Evolutionary conservation across 2,113 vertebrate genomes (phyloP).

Genomic region (Brachyistius frenatus): DNA sequence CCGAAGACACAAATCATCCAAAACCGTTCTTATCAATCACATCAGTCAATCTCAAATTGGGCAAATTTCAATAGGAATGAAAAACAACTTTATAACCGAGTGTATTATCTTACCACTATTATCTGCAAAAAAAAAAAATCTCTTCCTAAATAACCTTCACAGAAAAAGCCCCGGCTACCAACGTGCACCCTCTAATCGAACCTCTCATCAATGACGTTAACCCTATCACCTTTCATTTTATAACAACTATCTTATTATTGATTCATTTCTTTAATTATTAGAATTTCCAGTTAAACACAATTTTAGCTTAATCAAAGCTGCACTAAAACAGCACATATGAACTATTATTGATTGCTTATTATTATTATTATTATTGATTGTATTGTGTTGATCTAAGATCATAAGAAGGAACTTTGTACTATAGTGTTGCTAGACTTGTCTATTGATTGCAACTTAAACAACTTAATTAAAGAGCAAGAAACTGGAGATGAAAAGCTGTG

Average conservation of each 20-base stretch:
- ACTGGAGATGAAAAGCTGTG: neutral
- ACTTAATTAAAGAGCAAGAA: constrained; percentile 2
- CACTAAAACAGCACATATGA: neutral
- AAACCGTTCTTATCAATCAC: neutral
- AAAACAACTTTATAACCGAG: neutral
- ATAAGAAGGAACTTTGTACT: neutral
- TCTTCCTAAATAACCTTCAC: neutral
- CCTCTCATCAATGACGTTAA: constrained; percentile 9
- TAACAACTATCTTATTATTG: neutral
- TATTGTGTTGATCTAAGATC: neutral
- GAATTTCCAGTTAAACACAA: constrained; percentile 22
- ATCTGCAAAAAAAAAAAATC: constrained; percentile 6
- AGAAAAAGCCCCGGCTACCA: neutral
- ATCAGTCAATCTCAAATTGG: neutral
- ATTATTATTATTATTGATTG: neutral
- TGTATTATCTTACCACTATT: constrained; percentile 14
- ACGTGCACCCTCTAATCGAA: neutral
- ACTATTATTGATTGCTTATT: constrained; percentile 1
- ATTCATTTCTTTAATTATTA: constrained; percentile 6
- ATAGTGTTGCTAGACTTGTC: neutral
- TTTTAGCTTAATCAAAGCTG: constrained; percentile 19
- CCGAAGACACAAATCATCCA: constrained; percentile 2
- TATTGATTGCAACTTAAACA: neutral
- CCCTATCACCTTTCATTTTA: neutral
- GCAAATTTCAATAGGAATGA: neutral